Evolutionary conservation across 1,140 invertebrate genomes (phyloP), one percentile per base, ranked within the genome.

Genomic region (Acromyrmex echinatior): DNA sequence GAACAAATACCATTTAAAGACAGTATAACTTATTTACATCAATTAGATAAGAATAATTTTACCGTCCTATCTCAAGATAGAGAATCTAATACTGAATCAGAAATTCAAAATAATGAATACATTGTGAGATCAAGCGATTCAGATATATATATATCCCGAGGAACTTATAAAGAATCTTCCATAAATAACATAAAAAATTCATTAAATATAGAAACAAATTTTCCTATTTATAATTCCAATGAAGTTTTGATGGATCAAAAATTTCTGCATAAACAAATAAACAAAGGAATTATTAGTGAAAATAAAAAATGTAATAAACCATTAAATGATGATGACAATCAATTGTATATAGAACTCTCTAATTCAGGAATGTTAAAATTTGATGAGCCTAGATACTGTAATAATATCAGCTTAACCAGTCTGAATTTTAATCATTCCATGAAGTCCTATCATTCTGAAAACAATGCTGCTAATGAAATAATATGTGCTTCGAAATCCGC

Each of bases 1-100:
- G 88, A 90, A 31, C 70, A 87, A 45, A 63, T 49, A n/a, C 77
- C 70, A 53, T 58, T 63, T n/a, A 89, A 60, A 63, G 88, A 79
- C n/a, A 78, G 58, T 12, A 18, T 76, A 51, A 14, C 66, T 9
- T 80, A 84, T 58, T 53, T 65, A 21, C 60, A 74, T 28, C 78
- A 87, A 85, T 14, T 87, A n/a, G 86, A 90, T 10, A 86, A 86
- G n/a, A 70, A 85, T 35, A 35, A 66, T 45, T 56, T 60, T 10
- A 87, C 56, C 14, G 49, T 84, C 21, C 1, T 84, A 76, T n/a
- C 80, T 31, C 70, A 45, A 76, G 56, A 63, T 62, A 76, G 14
- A 76, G 45, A 39, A 35, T 5, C 56, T 25, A 62, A 12, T 39
- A 9, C 3, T 56, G 65, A 70, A 39, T 39, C n/a, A 56, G n/a